Percentiles rank a stretch among this genome's conserved stretches.
phyloP scores from a whole-genome alignment of 2,113 vertebrate species.

The Nyctereutes procyonoides region DNA sequence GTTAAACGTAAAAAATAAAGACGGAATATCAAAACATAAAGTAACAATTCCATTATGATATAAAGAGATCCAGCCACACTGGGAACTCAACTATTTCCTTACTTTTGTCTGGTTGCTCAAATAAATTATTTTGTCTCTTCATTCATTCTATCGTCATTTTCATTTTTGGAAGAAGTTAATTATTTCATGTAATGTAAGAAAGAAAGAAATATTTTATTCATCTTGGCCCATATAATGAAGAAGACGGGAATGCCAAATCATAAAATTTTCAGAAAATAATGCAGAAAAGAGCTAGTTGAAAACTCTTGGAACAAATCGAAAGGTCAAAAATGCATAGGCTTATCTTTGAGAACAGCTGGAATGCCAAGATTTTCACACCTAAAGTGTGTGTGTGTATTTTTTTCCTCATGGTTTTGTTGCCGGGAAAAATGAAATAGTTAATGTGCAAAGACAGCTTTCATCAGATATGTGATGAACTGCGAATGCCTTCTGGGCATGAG shows the following conservation, averaged over 20 bases:
- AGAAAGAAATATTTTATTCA: background rate
- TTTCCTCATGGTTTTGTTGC: slow-evolving; percentile 1
- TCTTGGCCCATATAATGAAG: background rate
- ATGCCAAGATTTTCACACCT: background rate
- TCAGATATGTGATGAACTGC: background rate
- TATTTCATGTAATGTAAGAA: background rate
- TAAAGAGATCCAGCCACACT: background rate
- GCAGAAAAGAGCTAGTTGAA: background rate
- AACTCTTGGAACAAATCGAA: background rate
- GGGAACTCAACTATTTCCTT: background rate
- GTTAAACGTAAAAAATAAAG: background rate
- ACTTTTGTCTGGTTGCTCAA: background rate
- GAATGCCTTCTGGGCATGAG: background rate
- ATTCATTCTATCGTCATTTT: background rate
- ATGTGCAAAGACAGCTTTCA: slow-evolving; percentile 11
- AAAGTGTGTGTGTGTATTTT: background rate
- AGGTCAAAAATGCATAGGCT: background rate
- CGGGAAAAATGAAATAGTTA: slow-evolving; percentile 29
- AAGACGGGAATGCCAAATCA: background rate
- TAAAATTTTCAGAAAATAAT: background rate
- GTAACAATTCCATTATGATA: background rate
- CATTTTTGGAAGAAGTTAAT: background rate
- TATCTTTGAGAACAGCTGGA: background rate
- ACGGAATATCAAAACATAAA: background rate
- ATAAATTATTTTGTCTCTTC: background rate